These are phyloP conservation scores for Mimachlamys varia DNA, from an alignment of 2,888 invertebrate species.

Conservation along the genomic window DNA sequence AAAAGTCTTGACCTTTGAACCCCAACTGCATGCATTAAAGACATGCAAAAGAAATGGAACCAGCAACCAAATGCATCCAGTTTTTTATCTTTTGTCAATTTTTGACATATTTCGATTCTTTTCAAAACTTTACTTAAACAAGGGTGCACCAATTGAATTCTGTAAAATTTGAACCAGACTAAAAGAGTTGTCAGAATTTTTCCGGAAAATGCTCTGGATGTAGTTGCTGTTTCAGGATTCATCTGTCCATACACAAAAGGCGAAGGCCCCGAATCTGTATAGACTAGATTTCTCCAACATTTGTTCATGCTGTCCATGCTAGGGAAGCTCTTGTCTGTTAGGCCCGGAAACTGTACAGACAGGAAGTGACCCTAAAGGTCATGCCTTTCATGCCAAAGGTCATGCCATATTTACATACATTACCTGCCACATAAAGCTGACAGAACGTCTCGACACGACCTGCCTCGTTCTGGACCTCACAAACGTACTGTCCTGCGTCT, in stretches of 20 bases:
- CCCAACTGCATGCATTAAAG: neutral
- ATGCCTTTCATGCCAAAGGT: neutral
- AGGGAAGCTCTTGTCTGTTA: neutral
- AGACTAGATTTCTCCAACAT: neutral
- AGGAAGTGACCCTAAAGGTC: neutral
- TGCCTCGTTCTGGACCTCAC: slow-evolving; percentile 76
- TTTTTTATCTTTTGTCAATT: neutral
- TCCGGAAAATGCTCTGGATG: neutral
- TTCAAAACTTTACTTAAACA: neutral
- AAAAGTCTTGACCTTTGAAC: neutral
- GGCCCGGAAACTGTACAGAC: slow-evolving; percentile 3
- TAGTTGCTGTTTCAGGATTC: neutral
- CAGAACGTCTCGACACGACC: slow-evolving; percentile 78
- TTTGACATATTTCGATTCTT: neutral
- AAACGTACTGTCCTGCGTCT: slow-evolving; percentile 75
- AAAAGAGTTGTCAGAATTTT: neutral
- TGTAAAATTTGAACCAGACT: no score
- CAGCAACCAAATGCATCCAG: neutral
- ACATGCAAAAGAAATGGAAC: neutral
- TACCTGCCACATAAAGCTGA: slow-evolving; percentile 70
- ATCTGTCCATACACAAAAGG: neutral
- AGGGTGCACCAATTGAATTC: neutral
- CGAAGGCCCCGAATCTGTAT: neutral
- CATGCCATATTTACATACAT: neutral
- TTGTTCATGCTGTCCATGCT: neutral